Evolutionary conservation across 2,888 invertebrate genomes (phyloP).

Genomic region (Octodonta nipae): DNA sequence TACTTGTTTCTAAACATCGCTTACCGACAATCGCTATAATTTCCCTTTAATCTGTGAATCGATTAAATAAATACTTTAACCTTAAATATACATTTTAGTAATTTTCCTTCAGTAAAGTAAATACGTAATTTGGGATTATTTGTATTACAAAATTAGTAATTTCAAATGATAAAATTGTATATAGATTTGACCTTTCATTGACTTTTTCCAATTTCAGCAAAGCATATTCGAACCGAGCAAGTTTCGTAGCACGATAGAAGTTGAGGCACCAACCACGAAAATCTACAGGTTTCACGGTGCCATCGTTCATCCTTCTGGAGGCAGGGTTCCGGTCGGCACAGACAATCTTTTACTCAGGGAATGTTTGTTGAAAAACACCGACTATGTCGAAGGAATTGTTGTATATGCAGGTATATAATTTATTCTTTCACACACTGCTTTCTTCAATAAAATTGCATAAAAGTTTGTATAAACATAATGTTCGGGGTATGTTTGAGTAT

Average conservation of each 20-base stretch:
- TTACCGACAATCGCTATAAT: no score
- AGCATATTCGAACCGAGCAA: slow-evolving; percentile 62
- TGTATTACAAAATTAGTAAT: no score
- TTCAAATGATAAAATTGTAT: neutral
- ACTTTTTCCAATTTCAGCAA: slow-evolving; percentile 46
- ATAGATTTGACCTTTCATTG: slow-evolving; percentile 2
- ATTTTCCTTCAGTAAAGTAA: no score
- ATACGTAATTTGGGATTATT: no score
- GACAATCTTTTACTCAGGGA: slow-evolving; percentile 87
- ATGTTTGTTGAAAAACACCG: slow-evolving; percentile 90
- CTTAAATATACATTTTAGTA: no score
- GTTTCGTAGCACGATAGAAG: slow-evolving; percentile 75
- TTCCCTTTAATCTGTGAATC: no score
- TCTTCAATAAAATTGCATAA: no score
- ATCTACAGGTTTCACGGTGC: slow-evolving; percentile 89
- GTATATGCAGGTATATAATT: slow-evolving; percentile 71
- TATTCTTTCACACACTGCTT: slow-evolving; percentile 8
- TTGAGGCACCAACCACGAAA: slow-evolving; percentile 89
- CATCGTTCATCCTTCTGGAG: slow-evolving; percentile 66
- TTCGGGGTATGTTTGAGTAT: no score
- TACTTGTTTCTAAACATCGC: no score
- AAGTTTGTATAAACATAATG: no score
- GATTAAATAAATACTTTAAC: no score
- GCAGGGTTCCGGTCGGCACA: slow-evolving; percentile 67
- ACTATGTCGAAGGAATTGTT: slow-evolving; percentile 90